Conservation (phyloP, 2,888 invertebrate species). For the Caenorhabditis sp. region DNA sequence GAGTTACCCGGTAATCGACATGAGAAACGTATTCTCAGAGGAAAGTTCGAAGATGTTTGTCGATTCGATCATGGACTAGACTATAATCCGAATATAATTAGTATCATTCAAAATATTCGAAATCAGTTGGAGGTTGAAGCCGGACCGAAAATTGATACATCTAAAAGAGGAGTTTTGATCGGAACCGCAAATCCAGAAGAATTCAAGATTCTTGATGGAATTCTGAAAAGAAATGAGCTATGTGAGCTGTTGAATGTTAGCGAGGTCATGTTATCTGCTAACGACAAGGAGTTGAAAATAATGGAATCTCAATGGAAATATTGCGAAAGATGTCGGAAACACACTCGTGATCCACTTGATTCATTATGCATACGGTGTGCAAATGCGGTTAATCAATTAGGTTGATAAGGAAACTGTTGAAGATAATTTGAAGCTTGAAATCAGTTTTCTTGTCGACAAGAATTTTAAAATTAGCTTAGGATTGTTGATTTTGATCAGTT, state of each 20-base stretch:
- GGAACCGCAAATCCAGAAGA: neutral
- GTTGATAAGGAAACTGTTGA: too few species aligned
- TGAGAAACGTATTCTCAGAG: slow-evolving; percentile 18
- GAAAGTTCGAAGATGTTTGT: neutral
- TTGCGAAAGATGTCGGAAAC: slow-evolving; percentile 52
- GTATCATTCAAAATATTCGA: slow-evolving; percentile 37
- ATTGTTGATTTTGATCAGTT: too few species aligned
- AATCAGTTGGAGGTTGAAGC: slow-evolving; percentile 29
- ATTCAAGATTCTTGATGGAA: neutral
- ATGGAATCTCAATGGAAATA: slow-evolving; percentile 15
- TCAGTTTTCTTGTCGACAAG: too few species aligned
- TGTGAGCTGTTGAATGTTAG: slow-evolving; percentile 33
- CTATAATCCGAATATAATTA: neutral
- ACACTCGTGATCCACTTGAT: slow-evolving; percentile 28
- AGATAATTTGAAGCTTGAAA: too few species aligned
- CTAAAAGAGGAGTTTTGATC: slow-evolving; percentile 15
- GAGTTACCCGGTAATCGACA: slow-evolving; percentile 47
- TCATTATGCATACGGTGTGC: slow-evolving; percentile 21
- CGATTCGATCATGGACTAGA: neutral
- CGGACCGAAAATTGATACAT: slow-evolving; percentile 48
- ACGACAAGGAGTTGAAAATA: slow-evolving; percentile 10
- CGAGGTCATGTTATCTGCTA: neutral
- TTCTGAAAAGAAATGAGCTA: slow-evolving; percentile 5
- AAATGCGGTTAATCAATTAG: slow-evolving; percentile 6
- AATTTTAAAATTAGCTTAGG: too few species aligned